Evolutionary conservation across 2,888 invertebrate species (phyloP), one percentile per base, ranked within the genome.

Genomic region (Philopedon plagiatum): DNA sequence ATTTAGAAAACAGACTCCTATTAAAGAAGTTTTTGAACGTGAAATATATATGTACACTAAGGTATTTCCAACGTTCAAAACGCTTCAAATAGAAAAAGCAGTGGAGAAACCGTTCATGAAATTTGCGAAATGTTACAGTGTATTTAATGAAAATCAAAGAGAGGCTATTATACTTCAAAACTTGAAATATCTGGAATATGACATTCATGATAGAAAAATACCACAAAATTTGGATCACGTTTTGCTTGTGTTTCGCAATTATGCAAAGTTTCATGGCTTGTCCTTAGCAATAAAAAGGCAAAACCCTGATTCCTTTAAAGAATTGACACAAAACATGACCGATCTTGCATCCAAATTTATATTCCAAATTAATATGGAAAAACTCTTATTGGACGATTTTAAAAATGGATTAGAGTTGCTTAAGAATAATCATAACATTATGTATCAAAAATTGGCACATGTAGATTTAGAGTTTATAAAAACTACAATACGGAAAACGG

Each of bases 161-260:
- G 81, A 82, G 73, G 78, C 79, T 0, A 57, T 81, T 1, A 73
- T 82, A 18, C 64, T 82, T 46, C 70, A 78, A 34, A 80, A 82
- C 56, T 51, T 82, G 21, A 81, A 79, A 64, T 57, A 37, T 7
- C 11, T 66, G 0, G 80, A 80, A 3, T 82, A 75, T 57, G 77
- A 76, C 5, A 37, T 81, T 9, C 79, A 81, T 68, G 78, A 81
- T 46, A 64, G 79, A 44, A 71, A 63, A 5, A 57, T 32, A 13
- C 71, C 81, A 5, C 80, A 81, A 78, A 80, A 82, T 71, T 64
- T 81, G 9, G 73, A 81, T n/a, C 82, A 82, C 64, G 76, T 75
- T 15, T 44, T 73, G 3, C 23, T 41, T 4, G 58, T 66, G n/a
- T 66, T 73, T 39, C 49, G 34, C 26, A 66, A 51, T 46, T 81